Conservation (phyloP, 2,113 vertebrate genomes). For the Pygoscelis antarcticus region DNA sequence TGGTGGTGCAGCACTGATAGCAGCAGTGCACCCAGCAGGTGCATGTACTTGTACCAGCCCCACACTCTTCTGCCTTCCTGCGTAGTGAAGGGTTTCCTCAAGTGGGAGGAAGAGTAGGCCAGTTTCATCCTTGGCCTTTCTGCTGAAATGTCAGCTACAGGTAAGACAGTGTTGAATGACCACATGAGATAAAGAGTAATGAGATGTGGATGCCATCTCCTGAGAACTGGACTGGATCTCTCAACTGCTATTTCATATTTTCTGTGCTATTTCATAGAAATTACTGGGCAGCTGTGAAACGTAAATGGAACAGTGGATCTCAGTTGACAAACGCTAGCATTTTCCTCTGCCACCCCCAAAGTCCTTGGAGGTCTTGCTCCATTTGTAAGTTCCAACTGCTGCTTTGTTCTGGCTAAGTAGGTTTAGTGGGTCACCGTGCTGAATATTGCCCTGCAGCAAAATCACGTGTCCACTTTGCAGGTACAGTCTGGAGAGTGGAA, state of each 20-base stretch:
- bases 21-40: neutral
- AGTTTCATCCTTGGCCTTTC: neutral
- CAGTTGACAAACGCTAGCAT: neutral
- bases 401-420: neutral
- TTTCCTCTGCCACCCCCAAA: neutral
- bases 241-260: neutral
- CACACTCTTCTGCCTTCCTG: neutral
- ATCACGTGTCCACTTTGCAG: neutral
- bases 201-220: neutral
- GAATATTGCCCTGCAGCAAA: neutral
- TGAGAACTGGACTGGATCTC: neutral
- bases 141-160: neutral
- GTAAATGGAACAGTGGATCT: neutral
- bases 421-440: neutral
- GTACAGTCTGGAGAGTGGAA: neutral
- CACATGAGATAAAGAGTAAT: neutral
- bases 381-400: neutral
- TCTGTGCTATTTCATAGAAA: neutral
- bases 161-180: neutral
- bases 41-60: neutral
- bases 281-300: neutral
- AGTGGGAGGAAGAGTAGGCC: neutral
- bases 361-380: neutral
- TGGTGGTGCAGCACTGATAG: neutral
- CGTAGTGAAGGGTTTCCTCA: neutral